Evolutionary conservation across 2,888 invertebrate species (phyloP).

Genomic region (Nebria salina): DNA sequence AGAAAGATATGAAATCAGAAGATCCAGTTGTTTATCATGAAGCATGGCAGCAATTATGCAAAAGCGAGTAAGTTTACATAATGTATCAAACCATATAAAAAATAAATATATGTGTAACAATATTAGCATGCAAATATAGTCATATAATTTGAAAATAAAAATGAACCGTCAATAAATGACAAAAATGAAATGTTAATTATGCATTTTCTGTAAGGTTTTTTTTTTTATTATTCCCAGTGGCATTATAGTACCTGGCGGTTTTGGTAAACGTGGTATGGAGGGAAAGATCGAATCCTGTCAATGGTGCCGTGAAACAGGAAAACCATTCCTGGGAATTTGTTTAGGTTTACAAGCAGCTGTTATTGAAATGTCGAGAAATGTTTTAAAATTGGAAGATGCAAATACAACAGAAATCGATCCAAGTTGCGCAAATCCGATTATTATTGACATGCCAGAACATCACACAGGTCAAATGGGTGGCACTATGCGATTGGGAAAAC

Average conservation of each 20-base stretch:
- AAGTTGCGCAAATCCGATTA: conserved; percentile 78
- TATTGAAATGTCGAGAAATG: conserved; percentile 93
- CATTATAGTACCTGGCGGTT: conserved; percentile 96
- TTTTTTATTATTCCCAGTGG: conserved; percentile 69
- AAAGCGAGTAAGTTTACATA: conserved; percentile 74
- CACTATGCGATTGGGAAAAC: conserved; percentile 97
- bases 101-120: too few species aligned
- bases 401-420: conserved; percentile 88
- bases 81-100: background rate
- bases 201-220: conserved; percentile 5
- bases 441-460: conserved; percentile 99
- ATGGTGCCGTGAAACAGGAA: conserved; percentile 90
- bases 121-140: too few species aligned
- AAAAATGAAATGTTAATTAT: too few species aligned
- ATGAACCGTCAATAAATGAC: too few species aligned
- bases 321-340: conserved; percentile 95
- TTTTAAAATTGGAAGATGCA: conserved; percentile 78
- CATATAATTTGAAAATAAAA: too few species aligned
- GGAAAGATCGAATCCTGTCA: conserved; percentile 94
- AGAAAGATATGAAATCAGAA: conserved; percentile 74
- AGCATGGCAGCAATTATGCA: conserved; percentile 92
- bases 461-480: conserved; percentile 93
- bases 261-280: conserved; percentile 94
- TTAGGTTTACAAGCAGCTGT: conserved; percentile 97
- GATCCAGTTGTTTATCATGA: conserved; percentile 89